Conservation (phyloP, 2,888 invertebrate genomes). For the Thera obeliscata region DNA sequence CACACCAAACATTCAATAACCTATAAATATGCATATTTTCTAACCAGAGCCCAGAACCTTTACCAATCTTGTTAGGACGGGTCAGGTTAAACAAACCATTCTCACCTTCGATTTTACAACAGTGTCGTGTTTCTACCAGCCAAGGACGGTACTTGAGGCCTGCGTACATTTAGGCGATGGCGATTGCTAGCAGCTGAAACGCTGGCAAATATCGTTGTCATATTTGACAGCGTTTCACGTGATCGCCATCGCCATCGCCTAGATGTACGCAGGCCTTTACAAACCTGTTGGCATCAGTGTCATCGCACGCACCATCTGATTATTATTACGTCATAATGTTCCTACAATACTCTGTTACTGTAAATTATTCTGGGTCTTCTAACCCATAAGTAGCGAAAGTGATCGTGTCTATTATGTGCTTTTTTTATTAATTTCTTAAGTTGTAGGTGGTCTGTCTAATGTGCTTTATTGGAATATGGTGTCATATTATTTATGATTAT, state of each 20-base stretch:
- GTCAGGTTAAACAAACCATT: slow-evolving; percentile 26
- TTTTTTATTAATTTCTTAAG: too few species aligned
- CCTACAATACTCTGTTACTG: slow-evolving; percentile 1
- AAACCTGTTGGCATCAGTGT: slow-evolving; percentile 38
- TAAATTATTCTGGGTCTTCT: neutral
- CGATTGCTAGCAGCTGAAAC: too few species aligned
- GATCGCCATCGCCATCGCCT: too few species aligned
- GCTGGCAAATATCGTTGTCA: too few species aligned
- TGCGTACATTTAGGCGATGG: too few species aligned
- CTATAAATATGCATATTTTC: too few species aligned
- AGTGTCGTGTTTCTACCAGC: slow-evolving; percentile 27
- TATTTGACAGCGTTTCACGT: too few species aligned
- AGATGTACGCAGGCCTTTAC: slow-evolving; percentile 3
- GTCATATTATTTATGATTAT: neutral
- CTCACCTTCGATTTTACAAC: slow-evolving; percentile 31
- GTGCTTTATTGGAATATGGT: neutral
- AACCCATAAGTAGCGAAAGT: neutral
- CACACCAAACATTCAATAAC: too few species aligned
- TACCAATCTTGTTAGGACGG: slow-evolving; percentile 18
- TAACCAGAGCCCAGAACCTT: neutral
- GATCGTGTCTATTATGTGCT: neutral
- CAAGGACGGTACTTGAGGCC: slow-evolving; percentile 45
- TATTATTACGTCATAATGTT: slow-evolving; percentile 30
- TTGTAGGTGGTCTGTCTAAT: neutral
- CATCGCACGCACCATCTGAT: slow-evolving; percentile 33